Conservation (phyloP, 2,888 invertebrate species). For the Apantesis nais region DNA sequence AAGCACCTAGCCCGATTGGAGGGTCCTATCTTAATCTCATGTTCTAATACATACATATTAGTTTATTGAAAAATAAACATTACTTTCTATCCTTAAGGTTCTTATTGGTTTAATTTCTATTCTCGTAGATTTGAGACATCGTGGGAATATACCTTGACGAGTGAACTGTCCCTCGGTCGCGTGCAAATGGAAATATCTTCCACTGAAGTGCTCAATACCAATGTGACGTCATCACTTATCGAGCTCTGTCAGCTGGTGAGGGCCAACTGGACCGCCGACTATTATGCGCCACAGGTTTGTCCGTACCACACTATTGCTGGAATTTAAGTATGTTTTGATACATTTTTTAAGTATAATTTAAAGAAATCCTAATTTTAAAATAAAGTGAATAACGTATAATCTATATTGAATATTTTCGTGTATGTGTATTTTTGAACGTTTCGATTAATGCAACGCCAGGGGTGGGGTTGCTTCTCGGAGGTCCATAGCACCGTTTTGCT, state of each 20-base stretch:
- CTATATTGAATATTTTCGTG: too few species aligned
- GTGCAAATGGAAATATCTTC: conserved; percentile 88
- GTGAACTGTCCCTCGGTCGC: conserved; percentile 85
- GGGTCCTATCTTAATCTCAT: not conserved
- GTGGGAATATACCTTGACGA: conserved; percentile 89
- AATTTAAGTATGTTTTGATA: too few species aligned
- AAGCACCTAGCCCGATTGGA: not conserved
- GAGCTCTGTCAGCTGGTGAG: conserved; percentile 93
- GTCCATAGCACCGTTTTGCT: not conserved
- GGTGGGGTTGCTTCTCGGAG: not conserved
- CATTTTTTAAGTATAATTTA: too few species aligned
- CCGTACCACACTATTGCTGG: not conserved
- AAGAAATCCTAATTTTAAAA: too few species aligned
- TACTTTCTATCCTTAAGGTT: not conserved
- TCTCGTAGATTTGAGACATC: conserved; percentile 84
- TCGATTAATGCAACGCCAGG: too few species aligned
- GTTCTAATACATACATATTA: too few species aligned
- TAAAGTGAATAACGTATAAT: too few species aligned
- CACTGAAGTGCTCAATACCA: conserved; percentile 91
- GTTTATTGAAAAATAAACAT: too few species aligned
- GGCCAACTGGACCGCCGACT: conserved; percentile 94
- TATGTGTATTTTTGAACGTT: too few species aligned
- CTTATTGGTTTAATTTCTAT: not conserved
- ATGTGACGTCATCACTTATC: conserved; percentile 94
- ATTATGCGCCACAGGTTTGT: conserved; percentile 82